Evolutionary conservation across 2,797 vertebrate genomes (phyloP).

Genomic region (Holocentrus rufus): DNA sequence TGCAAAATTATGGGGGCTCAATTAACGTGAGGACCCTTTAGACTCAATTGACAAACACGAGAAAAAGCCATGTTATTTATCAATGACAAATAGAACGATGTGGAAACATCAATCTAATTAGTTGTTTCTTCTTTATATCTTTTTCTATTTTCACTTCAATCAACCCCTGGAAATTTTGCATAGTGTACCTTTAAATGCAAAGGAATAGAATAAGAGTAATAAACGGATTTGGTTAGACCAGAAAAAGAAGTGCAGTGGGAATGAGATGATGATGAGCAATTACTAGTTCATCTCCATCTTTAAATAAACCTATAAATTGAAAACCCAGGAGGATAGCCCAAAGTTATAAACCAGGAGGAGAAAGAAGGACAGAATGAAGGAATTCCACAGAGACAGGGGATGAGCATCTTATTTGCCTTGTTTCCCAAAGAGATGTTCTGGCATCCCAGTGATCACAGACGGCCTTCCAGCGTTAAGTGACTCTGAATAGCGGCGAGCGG

Average conservation of each 20-base stretch:
- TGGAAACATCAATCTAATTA: too few species aligned
- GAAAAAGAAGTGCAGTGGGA: too few species aligned
- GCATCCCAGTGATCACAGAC: constrained; percentile 71
- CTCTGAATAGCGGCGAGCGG: constrained; percentile 69
- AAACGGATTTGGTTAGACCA: too few species aligned
- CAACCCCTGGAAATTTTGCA: too few species aligned
- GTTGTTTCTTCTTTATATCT: too few species aligned
- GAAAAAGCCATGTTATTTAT: too few species aligned
- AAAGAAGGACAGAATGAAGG: constrained; percentile 40
- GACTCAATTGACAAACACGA: too few species aligned
- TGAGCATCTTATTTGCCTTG: constrained; percentile 50
- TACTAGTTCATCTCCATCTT: constrained; percentile 36
- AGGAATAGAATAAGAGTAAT: background rate
- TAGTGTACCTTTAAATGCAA: constrained; percentile 19
- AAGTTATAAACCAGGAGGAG: constrained; percentile 54
- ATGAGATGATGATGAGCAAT: background rate
- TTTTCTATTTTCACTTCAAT: too few species aligned
- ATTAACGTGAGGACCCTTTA: too few species aligned
- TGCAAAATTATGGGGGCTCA: too few species aligned
- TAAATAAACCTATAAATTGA: constrained; percentile 42
- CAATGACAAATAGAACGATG: too few species aligned
- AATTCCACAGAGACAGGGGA: constrained; percentile 50
- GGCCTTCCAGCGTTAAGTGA: constrained; percentile 65
- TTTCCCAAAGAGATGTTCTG: constrained; percentile 73
- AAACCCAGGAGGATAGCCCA: constrained; percentile 34